phyloP scores from a whole-genome alignment of 2,888 invertebrate genomes.

The Matsumyia berberina region DNA sequence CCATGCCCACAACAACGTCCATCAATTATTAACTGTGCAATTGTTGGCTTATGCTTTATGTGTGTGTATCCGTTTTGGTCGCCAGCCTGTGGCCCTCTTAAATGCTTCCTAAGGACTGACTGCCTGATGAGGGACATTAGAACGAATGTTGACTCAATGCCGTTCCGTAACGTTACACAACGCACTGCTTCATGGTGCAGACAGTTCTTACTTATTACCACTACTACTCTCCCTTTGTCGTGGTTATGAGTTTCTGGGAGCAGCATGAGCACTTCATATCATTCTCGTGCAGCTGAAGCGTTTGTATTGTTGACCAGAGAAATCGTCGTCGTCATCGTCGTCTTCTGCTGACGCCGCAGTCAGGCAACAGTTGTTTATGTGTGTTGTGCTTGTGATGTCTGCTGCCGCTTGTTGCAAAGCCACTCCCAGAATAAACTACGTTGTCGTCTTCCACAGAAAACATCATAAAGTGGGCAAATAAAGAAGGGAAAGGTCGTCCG shows the following conservation, averaged over 20 bases:
- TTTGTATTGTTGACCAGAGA: constrained; percentile 49
- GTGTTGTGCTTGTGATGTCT: constrained; percentile 14
- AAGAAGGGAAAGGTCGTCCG: constrained; percentile 61
- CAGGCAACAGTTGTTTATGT: constrained; percentile 65
- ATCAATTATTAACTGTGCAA: constrained; percentile 73
- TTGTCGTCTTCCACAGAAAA: constrained; percentile 30
- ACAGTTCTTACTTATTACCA: constrained; percentile 42
- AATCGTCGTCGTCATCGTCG: constrained; percentile 6
- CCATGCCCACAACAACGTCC: constrained; percentile 55
- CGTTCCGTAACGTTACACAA: constrained; percentile 23
- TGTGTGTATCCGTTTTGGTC: constrained; percentile 36
- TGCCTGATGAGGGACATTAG: constrained; percentile 48
- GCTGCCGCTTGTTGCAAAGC: constrained; percentile 29
- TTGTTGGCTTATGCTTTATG: constrained; percentile 47
- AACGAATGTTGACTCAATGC: constrained; percentile 57
- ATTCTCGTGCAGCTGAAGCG: constrained; percentile 32
- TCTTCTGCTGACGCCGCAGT: not conserved
- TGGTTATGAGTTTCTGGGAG: constrained; percentile 40
- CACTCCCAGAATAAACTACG: constrained; percentile 65
- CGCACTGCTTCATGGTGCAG: constrained; percentile 34
- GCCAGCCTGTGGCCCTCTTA: constrained; percentile 49
- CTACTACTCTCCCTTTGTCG: not conserved
- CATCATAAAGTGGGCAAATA: constrained; percentile 51
- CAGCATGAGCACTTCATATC: constrained; percentile 22
- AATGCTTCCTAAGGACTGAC: constrained; percentile 63